phyloP scores from a whole-genome alignment of 2,888 invertebrate species.

The Tuberolachnus salignus region DNA sequence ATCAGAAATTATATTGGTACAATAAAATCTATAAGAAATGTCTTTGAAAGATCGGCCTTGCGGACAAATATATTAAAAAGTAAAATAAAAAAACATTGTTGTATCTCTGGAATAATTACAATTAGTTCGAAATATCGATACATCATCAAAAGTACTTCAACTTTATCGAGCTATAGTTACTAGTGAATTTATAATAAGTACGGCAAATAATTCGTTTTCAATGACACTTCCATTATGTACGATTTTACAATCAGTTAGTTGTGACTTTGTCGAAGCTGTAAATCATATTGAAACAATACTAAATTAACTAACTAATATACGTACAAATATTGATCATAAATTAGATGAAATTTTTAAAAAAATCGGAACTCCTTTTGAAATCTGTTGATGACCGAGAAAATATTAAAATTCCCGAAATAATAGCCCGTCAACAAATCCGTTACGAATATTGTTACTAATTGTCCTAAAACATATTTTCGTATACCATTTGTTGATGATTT shows the following conservation, averaged over 20 bases:
- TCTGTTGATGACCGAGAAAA: not conserved
- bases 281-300: not conserved
- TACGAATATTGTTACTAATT: not conserved
- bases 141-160: not conserved
- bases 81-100: slow-evolving; percentile 20
- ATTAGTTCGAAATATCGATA: slow-evolving; percentile 9
- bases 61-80: slow-evolving; percentile 27
- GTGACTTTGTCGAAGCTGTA: slow-evolving; percentile 5
- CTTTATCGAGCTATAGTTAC: not conserved
- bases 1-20: slow-evolving; percentile 13
- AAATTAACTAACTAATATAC: not conserved
- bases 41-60: slow-evolving; percentile 26
- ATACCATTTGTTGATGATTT: too few relatives aligned
- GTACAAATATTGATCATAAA: not conserved
- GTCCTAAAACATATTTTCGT: not conserved
- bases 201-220: not conserved
- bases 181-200: not conserved
- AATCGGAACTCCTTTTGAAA: slow-evolving; percentile 14
- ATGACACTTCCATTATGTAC: slow-evolving; percentile 3
- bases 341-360: slow-evolving; percentile 15
- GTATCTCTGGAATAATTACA: not conserved
- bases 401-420: slow-evolving; percentile 18
- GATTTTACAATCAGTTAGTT: slow-evolving; percentile 5
- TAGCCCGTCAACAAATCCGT: not conserved
- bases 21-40: slow-evolving; percentile 27